Evolutionary conservation across 2,113 vertebrate genomes (phyloP).

Genomic region (Hystrix brachyura): DNA sequence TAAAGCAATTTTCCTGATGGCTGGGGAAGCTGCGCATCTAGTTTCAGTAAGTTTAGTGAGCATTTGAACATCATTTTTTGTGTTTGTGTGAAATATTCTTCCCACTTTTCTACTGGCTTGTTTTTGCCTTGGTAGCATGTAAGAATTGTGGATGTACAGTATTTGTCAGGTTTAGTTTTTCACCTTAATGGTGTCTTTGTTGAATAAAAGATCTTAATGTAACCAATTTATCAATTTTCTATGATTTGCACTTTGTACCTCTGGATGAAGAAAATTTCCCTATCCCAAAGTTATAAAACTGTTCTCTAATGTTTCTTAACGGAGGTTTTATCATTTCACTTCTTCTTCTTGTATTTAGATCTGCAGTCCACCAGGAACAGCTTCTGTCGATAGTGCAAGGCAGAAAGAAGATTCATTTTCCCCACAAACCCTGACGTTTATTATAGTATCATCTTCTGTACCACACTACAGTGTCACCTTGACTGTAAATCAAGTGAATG

Average conservation of each 20-base stretch:
- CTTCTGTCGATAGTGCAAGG: background rate
- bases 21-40: background rate
- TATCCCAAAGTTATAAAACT: background rate
- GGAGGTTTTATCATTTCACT: background rate
- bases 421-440: background rate
- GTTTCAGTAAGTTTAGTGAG: background rate
- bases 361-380: background rate
- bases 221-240: background rate
- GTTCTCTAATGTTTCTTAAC: background rate
- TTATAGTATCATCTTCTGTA: background rate
- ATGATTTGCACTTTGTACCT: background rate
- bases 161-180: slow-evolving; percentile 8
- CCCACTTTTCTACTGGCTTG: background rate
- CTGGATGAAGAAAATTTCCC: background rate
- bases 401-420: background rate
- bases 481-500: background rate
- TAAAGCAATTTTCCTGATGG: background rate
- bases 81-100: background rate
- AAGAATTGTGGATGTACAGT: background rate
- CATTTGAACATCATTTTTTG: background rate
- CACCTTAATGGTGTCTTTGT: slow-evolving; percentile 1
- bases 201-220: background rate
- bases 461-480: background rate
- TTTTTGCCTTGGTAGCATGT: background rate
- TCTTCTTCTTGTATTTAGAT: background rate